These are phyloP conservation scores for Epistrophe grossulariae DNA, from an alignment of 2,888 invertebrate genomes.

Conservation along the genomic window DNA sequence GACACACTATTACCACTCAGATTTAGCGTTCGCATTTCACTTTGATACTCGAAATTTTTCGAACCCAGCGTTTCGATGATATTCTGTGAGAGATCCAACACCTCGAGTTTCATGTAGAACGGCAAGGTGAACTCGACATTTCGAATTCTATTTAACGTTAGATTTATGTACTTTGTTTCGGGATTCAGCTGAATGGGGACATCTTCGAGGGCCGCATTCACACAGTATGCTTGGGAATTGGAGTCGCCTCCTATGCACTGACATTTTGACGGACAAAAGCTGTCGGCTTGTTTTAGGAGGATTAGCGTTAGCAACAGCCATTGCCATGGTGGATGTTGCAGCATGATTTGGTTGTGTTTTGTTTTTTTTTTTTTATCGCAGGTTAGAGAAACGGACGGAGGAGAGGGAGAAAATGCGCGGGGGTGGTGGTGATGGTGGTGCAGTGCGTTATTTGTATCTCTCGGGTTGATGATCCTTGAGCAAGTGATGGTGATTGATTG, in stretches of 20 bases:
- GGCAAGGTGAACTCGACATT: constrained; percentile 91
- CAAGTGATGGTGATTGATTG: constrained; percentile 70
- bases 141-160: constrained; percentile 93
- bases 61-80: constrained; percentile 91
- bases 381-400: background rate
- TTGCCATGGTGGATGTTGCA: constrained; percentile 72
- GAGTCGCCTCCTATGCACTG: constrained; percentile 89
- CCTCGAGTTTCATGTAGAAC: constrained; percentile 91
- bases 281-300: constrained; percentile 83
- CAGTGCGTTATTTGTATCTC: constrained; percentile 56
- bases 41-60: constrained; percentile 92
- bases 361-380: background rate
- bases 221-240: constrained; percentile 90
- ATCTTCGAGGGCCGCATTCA: constrained; percentile 91
- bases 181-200: constrained; percentile 96
- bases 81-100: constrained; percentile 93
- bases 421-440: background rate
- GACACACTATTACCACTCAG: constrained; percentile 91
- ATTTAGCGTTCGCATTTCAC: constrained; percentile 89
- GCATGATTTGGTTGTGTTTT: constrained; percentile 62
- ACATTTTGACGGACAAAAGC: constrained; percentile 92
- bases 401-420: background rate
- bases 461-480: constrained; percentile 64
- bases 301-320: constrained; percentile 80
- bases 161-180: constrained; percentile 91